Percentiles rank a stretch among this genome's conserved stretches.
These are phyloP conservation scores for Amiota minor DNA, from an alignment of 2,888 invertebrate species.

Conservation along the genomic window DNA sequence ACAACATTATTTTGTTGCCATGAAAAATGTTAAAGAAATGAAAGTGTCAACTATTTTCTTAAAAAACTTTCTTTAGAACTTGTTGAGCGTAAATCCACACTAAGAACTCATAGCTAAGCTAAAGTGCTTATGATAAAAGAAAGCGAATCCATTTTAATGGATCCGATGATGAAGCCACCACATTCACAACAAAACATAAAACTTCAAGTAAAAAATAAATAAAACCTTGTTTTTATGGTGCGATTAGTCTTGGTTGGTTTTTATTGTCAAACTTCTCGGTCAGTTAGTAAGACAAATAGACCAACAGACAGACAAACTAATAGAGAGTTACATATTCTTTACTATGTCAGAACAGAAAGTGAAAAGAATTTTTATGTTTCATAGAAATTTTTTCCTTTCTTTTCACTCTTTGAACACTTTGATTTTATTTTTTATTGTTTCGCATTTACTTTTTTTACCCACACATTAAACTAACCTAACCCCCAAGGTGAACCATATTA, in stretches of 20 bases:
- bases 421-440: too few relatives aligned
- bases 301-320: conserved; percentile 30
- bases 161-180: too few relatives aligned
- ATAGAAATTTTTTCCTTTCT: too few relatives aligned
- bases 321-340: too few relatives aligned
- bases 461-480: too few relatives aligned
- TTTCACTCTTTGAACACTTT: too few relatives aligned
- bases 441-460: too few relatives aligned
- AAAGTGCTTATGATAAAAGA: conserved; percentile 37
- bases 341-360: too few relatives aligned
- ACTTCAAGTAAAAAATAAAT: conserved; percentile 21
- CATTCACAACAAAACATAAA: too few relatives aligned
- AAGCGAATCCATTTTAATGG: conserved; percentile 48
- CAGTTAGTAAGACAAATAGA: conserved; percentile 46
- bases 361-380: too few relatives aligned
- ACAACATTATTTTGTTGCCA: neutral
- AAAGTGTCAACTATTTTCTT: conserved; percentile 52
- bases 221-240: conserved; percentile 62
- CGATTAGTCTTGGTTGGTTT: conserved; percentile 55
- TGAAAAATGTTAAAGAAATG: conserved; percentile 34
- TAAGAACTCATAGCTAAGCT: too few relatives aligned
- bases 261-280: conserved; percentile 38
- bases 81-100: conserved; percentile 20
- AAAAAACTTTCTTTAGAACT: conserved; percentile 49
- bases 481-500: too few relatives aligned